phyloP scores from a whole-genome alignment of 2,113 vertebrate species.

The Mohoua ochrocephala region DNA sequence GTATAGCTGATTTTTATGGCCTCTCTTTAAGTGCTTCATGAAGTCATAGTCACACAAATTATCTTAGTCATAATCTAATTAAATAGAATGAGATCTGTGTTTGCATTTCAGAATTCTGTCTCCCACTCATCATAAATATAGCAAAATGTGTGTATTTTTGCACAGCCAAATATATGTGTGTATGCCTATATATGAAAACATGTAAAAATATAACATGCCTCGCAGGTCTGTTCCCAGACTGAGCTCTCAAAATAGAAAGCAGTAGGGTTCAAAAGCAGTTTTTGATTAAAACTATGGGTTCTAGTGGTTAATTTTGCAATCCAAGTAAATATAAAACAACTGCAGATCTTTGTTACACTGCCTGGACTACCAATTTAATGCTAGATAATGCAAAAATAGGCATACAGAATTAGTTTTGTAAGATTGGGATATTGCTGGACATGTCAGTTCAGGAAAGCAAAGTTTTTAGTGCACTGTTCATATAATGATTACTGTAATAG shows the following conservation, averaged over 20 bases:
- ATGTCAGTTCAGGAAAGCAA: background rate
- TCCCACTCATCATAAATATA: conserved; percentile 32
- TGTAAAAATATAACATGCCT: conserved; percentile 4
- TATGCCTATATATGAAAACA: background rate
- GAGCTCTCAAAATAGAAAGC: background rate
- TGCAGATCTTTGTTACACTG: background rate
- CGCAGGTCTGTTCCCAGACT: background rate
- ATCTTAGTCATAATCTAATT: conserved; percentile 33
- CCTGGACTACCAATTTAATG: background rate
- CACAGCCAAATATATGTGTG: background rate
- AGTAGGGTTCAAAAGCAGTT: background rate
- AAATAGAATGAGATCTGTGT: background rate
- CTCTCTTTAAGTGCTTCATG: background rate
- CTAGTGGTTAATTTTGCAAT: background rate
- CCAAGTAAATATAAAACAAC: background rate
- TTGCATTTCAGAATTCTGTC: conserved; percentile 18
- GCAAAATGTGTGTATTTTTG: conserved; percentile 10
- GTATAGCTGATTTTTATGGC: background rate
- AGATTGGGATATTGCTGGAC: background rate
- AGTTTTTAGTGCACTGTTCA: background rate
- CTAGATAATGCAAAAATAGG: background rate
- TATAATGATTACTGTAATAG: background rate
- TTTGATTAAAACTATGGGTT: background rate
- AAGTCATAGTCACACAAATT: conserved; percentile 33
- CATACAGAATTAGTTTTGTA: background rate